Base-by-base conservation (phyloP, 2,888 invertebrate species). In the Aspidiotus destructor region DNA sequence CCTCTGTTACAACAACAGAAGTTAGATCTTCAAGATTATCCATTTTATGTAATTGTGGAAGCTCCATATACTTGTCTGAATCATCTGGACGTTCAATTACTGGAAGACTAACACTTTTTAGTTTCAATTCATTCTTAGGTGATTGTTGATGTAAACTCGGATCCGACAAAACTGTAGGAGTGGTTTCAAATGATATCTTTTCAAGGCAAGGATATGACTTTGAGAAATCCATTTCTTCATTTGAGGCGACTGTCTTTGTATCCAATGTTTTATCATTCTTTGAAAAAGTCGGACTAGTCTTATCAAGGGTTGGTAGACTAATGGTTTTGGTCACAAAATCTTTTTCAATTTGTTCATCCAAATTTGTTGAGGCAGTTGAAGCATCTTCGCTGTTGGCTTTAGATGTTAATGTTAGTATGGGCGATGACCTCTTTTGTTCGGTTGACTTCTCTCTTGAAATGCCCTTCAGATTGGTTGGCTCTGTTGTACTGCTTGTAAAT, bases 1-100 rank as follows among this genome's bases (percentile, higher is more conserved):
- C 48, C 48, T 11, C 48, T 13, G 41, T 54, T 7, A 53, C 28
- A 7, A 15, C 53, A 15, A 53, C 54, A 1, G 40, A 28, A 40
- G 62, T 72, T 68, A 58, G 77, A 74, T 1, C 69, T 55, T 69
- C 69, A 10, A 69, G 48, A 55, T 69, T 69, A 8, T 54, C 13
- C 7, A 44, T 62, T 44, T 69, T 69, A 60, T 69, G 62, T 11
- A 69, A 40, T 62, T 62, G 41, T 7, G 69, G 69, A 7, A 69
- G 41, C 6, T 54, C 57, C 69, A 69, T 69, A 40, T 44, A 69
- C 57, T 62, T 62, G 8, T 62, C 69, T 1, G 69, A 62, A 44
- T 69, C 69, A 6, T 62, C 62, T 1, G 67, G 52, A 15, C 60
- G 58, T 42, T 61, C 61, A 16, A 69, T 62, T 10, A 69, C 69